Percentiles rank a stretch among this genome's conserved stretches.
phyloP scores from a whole-genome alignment of 2,888 invertebrate genomes.

The Magallana nippona region DNA sequence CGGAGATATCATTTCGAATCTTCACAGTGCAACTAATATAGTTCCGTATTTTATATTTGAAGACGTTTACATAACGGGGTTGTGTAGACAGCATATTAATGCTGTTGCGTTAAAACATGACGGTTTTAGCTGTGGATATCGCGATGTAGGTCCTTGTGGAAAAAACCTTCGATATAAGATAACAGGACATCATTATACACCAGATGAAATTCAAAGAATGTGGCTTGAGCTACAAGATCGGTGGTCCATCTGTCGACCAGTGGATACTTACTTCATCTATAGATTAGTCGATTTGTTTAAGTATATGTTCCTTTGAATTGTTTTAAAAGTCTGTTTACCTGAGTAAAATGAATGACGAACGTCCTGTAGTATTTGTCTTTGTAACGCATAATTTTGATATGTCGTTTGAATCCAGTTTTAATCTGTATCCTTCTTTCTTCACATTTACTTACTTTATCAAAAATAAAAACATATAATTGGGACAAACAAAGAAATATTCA shows the following conservation, averaged over 20 bases:
- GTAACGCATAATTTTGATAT: too few relatives aligned
- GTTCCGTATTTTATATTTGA: constrained; percentile 64
- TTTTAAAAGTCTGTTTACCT: too few relatives aligned
- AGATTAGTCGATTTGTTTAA: background rate
- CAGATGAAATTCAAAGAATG: background rate
- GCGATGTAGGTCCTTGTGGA: background rate
- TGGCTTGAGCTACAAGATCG: background rate
- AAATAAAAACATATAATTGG: too few relatives aligned
- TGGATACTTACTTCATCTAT: background rate
- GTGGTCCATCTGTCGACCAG: background rate
- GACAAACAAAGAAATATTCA: too few relatives aligned
- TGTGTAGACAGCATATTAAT: constrained; percentile 57
- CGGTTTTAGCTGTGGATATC: background rate
- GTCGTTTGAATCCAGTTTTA: too few relatives aligned
- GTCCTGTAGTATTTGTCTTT: too few relatives aligned
- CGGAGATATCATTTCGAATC: constrained; percentile 52
- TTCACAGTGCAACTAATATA: constrained; percentile 58
- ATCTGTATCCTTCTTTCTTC: too few relatives aligned
- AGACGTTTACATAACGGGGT: too few relatives aligned
- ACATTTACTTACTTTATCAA: too few relatives aligned
- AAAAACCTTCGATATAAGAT: background rate
- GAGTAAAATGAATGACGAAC: too few relatives aligned
- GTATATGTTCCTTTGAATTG: background rate
- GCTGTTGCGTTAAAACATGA: constrained; percentile 36
- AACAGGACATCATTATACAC: background rate